These are phyloP conservation scores for Campoplex nolae DNA, from an alignment of 2,888 invertebrate genomes.

Conservation along the genomic window DNA sequence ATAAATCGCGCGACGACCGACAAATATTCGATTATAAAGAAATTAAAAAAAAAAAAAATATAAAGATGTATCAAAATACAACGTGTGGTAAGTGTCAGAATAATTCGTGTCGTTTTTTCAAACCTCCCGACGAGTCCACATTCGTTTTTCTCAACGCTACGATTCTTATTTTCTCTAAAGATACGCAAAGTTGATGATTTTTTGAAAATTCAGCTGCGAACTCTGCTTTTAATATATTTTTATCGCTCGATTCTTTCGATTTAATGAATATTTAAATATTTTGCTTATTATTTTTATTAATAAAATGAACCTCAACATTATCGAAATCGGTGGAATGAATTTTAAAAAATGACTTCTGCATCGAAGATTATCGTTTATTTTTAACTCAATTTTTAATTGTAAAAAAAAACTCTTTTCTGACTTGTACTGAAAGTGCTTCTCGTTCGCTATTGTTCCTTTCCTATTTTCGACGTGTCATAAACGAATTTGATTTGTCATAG, in stretches of 20 bases:
- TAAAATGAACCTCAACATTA: no score
- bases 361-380: no score
- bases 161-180: not conserved
- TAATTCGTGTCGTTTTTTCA: constrained; percentile 35
- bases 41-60: constrained; percentile 38
- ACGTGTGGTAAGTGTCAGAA: constrained; percentile 76
- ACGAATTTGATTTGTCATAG: no score
- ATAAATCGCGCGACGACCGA: constrained; percentile 42
- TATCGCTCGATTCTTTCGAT: not conserved
- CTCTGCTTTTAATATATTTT: not conserved
- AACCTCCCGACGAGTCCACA: constrained; percentile 22
- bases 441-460: no score
- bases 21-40: constrained; percentile 50
- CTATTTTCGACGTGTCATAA: no score
- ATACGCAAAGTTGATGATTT: no score
- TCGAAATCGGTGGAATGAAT: no score
- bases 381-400: no score
- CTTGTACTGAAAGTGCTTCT: no score
- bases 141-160: not conserved
- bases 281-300: no score
- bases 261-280: not conserved
- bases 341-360: no score
- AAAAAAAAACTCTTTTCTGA: no score
- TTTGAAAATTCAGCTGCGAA: not conserved
- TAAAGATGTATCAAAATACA: constrained; percentile 77